Percentiles rank a stretch among this genome's conserved stretches.
Evolutionary conservation across 2,113 vertebrate species (phyloP).

Genomic region (Halcyon senegalensis): DNA sequence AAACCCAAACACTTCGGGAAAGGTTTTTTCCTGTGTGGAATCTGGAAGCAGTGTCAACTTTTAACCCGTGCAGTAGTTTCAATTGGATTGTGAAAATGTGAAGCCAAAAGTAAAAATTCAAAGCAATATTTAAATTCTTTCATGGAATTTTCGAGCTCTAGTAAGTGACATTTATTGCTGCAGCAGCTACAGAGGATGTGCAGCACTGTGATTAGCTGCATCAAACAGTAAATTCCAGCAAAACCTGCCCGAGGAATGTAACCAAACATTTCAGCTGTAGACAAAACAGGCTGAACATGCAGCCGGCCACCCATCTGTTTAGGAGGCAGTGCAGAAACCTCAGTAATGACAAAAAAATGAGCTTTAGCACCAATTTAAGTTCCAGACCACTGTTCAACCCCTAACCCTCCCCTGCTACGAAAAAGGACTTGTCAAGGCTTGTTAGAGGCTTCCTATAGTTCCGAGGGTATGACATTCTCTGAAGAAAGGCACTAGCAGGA

Average conservation of each 20-base stretch:
- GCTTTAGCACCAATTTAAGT: neutral
- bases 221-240: neutral
- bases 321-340: neutral
- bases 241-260: neutral
- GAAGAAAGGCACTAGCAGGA: neutral
- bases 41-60: neutral
- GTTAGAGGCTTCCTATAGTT: neutral
- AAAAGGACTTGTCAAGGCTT: neutral
- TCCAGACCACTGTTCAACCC: too few species aligned
- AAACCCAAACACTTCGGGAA: neutral
- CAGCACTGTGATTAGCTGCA: neutral
- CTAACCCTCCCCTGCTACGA: neutral
- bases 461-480: neutral
- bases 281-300: neutral
- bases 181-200: neutral
- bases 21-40: too few species aligned
- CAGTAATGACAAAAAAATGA: neutral
- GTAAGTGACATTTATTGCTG: neutral
- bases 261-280: neutral
- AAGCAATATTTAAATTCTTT: neutral
- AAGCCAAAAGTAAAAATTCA: neutral
- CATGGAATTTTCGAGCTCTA: neutral
- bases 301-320: neutral
- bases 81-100: neutral
- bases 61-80: neutral